phyloP scores from a whole-genome alignment of 2,888 invertebrate species.

The Boloria selene region DNA sequence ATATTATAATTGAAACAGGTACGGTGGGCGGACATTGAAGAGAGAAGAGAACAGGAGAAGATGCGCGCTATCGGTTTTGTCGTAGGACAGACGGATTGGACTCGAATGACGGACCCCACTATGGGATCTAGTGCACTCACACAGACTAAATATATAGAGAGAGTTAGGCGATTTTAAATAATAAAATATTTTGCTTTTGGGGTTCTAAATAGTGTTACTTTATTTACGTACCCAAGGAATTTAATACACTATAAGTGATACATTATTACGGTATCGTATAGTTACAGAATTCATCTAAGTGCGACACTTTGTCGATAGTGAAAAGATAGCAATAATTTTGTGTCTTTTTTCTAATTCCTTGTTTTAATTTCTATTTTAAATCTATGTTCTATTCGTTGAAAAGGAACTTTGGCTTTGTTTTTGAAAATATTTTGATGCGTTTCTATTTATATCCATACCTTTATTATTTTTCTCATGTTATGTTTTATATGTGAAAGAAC shows the following conservation, averaged over 20 bases:
- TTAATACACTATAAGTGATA: background rate
- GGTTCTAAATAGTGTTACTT: background rate
- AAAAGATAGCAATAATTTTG: too few relatives aligned
- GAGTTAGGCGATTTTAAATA: conserved; percentile 58
- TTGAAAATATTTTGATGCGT: too few relatives aligned
- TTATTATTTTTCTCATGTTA: too few relatives aligned
- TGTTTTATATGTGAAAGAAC: too few relatives aligned
- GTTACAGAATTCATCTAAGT: too few relatives aligned
- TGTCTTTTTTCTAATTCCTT: too few relatives aligned
- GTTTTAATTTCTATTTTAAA: too few relatives aligned
- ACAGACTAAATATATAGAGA: conserved; percentile 95
- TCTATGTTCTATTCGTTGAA: too few relatives aligned
- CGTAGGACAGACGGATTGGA: conserved; percentile 98
- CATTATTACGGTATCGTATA: background rate
- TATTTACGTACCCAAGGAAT: background rate
- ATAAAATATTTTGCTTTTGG: background rate
- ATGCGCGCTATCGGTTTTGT: conserved; percentile 98
- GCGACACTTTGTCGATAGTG: too few relatives aligned
- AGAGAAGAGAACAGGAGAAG: conserved; percentile 94
- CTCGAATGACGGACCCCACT: conserved; percentile 95
- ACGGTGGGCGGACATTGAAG: conserved; percentile 98
- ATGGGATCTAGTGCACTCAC: conserved; percentile 95
- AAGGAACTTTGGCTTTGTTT: too few relatives aligned
- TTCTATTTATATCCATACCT: too few relatives aligned
- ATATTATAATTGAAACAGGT: conserved; percentile 87